A percentile compares a stretch with the other conserved stretches of the same genome.
These are phyloP conservation scores for Larimichthys polyactis DNA, from an alignment of 2,113 vertebrate genomes.

Conservation along the genomic window DNA sequence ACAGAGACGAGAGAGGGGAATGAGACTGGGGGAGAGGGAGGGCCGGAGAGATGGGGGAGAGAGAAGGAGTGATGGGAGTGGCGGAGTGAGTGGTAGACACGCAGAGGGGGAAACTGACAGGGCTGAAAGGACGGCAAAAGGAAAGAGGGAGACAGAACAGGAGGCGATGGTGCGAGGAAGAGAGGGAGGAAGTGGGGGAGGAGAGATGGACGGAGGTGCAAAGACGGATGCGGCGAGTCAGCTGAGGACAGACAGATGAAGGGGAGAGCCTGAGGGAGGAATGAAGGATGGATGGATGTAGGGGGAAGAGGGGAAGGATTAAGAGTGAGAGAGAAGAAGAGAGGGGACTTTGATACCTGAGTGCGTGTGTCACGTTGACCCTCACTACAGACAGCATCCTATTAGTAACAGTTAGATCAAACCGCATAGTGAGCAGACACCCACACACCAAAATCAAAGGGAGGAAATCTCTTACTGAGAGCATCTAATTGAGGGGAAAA, in stretches of 20 bases:
- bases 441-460: conserved; percentile 21
- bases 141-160: conserved; percentile 16
- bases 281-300: conserved; percentile 13
- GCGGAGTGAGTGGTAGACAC: conserved; percentile 30
- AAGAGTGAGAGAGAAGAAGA: neutral
- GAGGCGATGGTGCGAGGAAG: conserved; percentile 31
- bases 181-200: neutral
- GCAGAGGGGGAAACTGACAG: conserved; percentile 47
- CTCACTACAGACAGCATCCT: conserved; percentile 29
- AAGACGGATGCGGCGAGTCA: conserved; percentile 21
- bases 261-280: conserved; percentile 36
- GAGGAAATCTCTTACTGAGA: conserved; percentile 5
- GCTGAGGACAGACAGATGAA: conserved; percentile 55
- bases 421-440: conserved; percentile 10
- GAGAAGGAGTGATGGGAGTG: conserved; percentile 32
- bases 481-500: conserved; percentile 30
- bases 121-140: conserved; percentile 38
- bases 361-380: conserved; percentile 29
- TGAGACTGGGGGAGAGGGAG: neutral
- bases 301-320: conserved; percentile 21
- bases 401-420: conserved; percentile 41
- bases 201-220: conserved; percentile 26
- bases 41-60: neutral
- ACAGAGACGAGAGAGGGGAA: conserved; percentile 32
- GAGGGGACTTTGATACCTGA: conserved; percentile 32